A percentile compares a stretch with the other conserved stretches of the same genome.
Evolutionary conservation across 92 coral and sea anemone species (phyloP).

Genomic region (Siderastrea radians): DNA sequence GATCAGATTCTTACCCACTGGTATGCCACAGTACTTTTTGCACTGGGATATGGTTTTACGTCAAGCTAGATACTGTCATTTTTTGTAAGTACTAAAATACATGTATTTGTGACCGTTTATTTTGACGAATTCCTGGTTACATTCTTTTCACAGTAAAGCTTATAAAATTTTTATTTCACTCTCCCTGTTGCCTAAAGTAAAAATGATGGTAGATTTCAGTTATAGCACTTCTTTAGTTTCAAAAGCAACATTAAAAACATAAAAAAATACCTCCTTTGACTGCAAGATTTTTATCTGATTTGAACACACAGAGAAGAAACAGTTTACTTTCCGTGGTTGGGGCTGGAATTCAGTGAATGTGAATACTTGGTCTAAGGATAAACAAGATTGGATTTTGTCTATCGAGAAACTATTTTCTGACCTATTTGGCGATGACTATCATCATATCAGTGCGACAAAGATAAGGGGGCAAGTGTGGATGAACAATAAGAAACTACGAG

Average conservation of each 20-base stretch:
- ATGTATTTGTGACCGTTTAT: not conserved
- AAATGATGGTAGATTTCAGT: no score
- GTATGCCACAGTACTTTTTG: conserved; percentile 37
- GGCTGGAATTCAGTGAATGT: conserved; percentile 45
- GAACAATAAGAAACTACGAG: conserved; percentile 9
- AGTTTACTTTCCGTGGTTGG: conserved; percentile 60
- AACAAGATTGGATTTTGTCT: conserved; percentile 46
- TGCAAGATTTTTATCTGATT: not conserved
- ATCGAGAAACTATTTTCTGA: conserved; percentile 39
- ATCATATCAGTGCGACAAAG: conserved; percentile 18
- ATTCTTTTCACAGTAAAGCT: not conserved
- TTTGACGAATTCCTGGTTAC: not conserved
- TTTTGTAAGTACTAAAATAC: conserved; percentile 8
- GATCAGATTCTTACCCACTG: conserved; percentile 53
- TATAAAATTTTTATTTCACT: not conserved
- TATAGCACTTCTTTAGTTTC: not conserved
- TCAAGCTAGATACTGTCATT: conserved; percentile 38
- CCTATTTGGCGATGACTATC: conserved; percentile 58
- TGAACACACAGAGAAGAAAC: conserved; percentile 32
- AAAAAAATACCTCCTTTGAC: not conserved
- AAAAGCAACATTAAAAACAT: conserved; percentile 1
- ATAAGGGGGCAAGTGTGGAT: conserved; percentile 34
- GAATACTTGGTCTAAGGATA: conserved; percentile 44
- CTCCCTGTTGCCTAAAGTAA: no score
- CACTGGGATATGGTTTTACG: conserved; percentile 35